A percentile compares a stretch with the other conserved stretches of the same genome.
Conservation (phyloP, 2,888 invertebrate genomes). For the Drosophila sordidula region DNA sequence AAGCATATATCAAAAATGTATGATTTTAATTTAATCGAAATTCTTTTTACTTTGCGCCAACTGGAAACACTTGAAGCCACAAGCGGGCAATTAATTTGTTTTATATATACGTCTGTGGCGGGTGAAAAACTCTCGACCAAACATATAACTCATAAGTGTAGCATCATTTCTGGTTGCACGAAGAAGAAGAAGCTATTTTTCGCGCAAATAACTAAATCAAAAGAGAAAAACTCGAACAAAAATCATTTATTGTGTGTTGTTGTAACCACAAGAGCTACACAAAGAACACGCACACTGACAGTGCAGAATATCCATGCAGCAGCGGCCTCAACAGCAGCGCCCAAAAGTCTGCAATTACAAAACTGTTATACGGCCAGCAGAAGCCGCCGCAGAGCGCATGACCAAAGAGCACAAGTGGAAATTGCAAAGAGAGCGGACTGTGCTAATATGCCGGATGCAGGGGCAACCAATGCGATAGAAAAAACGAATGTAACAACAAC, state of each 20-base stretch:
- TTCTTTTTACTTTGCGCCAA: too few relatives aligned
- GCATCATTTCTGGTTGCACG: conserved; percentile 21
- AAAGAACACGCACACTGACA: conserved; percentile 51
- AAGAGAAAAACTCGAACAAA: conserved; percentile 26
- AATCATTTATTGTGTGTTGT: conserved; percentile 45
- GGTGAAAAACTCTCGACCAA: background rate
- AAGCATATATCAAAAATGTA: too few relatives aligned
- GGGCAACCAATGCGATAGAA: conserved; percentile 18
- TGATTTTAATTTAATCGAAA: too few relatives aligned
- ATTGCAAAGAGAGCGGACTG: conserved; percentile 6
- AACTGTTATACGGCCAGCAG: conserved; percentile 68
- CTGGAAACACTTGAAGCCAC: too few relatives aligned
- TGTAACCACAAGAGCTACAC: conserved; percentile 52
- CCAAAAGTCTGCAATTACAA: conserved; percentile 73
- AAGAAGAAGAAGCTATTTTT: conserved; percentile 13
- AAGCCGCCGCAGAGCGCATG: conserved; percentile 58
- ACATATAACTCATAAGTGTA: background rate
- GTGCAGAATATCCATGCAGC: conserved; percentile 27
- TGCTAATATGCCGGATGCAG: conserved; percentile 45
- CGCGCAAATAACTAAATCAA: conserved; percentile 60
- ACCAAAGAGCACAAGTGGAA: conserved; percentile 26
- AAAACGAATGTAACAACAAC: conserved; percentile 27
- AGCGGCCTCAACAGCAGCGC: conserved; percentile 45
- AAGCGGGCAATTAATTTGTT: too few relatives aligned
- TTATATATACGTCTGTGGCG: conserved; percentile 1